Percentiles rank a stretch among this genome's conserved stretches.
phyloP scores from a whole-genome alignment of 2,113 vertebrate species.

The Globicephala melas region DNA sequence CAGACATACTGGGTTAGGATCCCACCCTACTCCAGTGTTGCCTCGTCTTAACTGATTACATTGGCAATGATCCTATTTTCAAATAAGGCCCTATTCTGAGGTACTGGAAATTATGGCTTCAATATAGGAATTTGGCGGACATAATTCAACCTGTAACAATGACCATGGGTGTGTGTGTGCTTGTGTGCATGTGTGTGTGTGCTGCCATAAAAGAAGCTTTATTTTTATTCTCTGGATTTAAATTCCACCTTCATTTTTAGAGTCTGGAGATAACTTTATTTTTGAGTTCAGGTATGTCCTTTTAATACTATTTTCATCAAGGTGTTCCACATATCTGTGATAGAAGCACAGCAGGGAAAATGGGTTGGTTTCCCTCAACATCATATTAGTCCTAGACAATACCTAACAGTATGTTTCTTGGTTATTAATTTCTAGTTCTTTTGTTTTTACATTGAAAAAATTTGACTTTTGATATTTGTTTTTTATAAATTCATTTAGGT shows the following conservation, averaged over 20 bases:
- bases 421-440: not conserved
- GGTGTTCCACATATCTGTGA: not conserved
- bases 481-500: not conserved
- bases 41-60: too few species aligned
- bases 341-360: not conserved
- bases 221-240: not conserved
- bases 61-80: too few species aligned
- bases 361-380: not conserved
- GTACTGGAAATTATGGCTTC: too few species aligned
- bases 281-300: not conserved
- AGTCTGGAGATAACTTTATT: not conserved
- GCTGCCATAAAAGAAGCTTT: too few species aligned
- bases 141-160: too few species aligned
- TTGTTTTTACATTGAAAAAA: not conserved
- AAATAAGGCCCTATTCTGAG: too few species aligned
- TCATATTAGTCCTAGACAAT: not conserved
- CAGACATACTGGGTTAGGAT: not conserved
- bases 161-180: not conserved
- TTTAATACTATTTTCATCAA: not conserved
- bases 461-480: not conserved
- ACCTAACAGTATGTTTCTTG: not conserved
- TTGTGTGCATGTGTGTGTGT: too few species aligned
- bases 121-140: too few species aligned
- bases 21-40: not conserved
- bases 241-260: not conserved